Percentiles rank a stretch among this genome's conserved stretches.
Conservation (phyloP, 2,888 invertebrate species). For the Ptilodon capucinus region DNA sequence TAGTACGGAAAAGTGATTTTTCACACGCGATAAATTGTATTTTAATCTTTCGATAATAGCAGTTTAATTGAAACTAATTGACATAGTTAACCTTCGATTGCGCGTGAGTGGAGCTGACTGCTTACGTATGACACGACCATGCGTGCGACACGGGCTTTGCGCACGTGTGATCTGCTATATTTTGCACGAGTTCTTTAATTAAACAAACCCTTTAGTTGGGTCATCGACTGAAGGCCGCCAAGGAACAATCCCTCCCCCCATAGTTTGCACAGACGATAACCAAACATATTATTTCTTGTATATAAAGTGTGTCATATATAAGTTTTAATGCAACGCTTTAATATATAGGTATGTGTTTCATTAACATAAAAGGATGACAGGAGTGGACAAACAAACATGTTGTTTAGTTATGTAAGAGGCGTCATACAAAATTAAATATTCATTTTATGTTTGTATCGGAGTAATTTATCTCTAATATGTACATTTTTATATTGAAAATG, state of each 20-base stretch:
- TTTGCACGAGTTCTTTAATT: too few relatives aligned
- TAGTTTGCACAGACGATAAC: too few relatives aligned
- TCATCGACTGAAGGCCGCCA: too few relatives aligned
- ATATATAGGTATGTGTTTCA: slow-evolving; percentile 20
- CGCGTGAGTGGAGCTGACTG: slow-evolving; percentile 43
- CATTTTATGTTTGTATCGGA: slow-evolving; percentile 35
- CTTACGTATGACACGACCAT: too few relatives aligned
- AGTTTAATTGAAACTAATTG: slow-evolving; percentile 70
- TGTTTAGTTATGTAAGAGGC: slow-evolving; percentile 34
- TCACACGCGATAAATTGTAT: slow-evolving; percentile 77
- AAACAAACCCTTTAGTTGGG: too few relatives aligned
- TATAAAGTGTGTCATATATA: background rate
- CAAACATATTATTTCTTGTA: too few relatives aligned
- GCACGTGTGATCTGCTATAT: background rate
- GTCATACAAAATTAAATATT: slow-evolving; percentile 40
- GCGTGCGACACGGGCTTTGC: slow-evolving; percentile 9
- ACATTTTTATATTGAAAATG: slow-evolving; percentile 38
- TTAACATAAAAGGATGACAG: slow-evolving; percentile 35
- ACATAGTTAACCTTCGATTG: slow-evolving; percentile 48
- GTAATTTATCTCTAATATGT: slow-evolving; percentile 32
- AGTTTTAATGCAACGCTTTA: background rate
- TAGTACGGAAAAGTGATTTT: slow-evolving; percentile 66
- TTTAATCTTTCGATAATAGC: slow-evolving; percentile 77
- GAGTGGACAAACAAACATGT: slow-evolving; percentile 36
- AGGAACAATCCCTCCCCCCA: too few relatives aligned